Evolutionary conservation across 2,113 vertebrate species (phyloP), one percentile per base, ranked within the genome.

Genomic region (Pardalotus punctatus): DNA sequence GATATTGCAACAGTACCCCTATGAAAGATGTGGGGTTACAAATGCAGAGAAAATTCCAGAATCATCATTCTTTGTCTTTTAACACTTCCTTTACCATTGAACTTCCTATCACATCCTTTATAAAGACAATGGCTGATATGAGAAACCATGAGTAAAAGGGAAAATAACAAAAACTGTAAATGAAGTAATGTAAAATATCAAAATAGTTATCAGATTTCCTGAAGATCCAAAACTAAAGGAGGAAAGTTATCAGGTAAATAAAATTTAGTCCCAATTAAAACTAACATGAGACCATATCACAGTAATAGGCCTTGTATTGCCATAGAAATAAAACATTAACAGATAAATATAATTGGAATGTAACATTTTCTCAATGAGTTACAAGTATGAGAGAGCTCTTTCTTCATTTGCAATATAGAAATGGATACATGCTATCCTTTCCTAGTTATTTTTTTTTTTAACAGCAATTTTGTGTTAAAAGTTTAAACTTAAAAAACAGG

Each of bases 231-330:
- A 96, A 97, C 95, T 97, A 90, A 93, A 91, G 74, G 92, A 97
- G 91, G 86, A 98, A 98, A 98, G 97, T 98, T 98, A 98, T 98
- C 97, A 98, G 98, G 90, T 82, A 95, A 96, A 93, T 91, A 86
- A 92, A 96, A 95, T 88, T 95, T 91, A 95, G 40, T 97, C 79
- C 95, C 57, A 97, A 97, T 97, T 96, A 97, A 96, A 98, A 97
- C 88, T 95, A 95, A 95, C 88, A 95, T 82, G 95, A 96, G 97
- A 84, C 71, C 18, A 0, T 72, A 64, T 92, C 80, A 47, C 88
- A 95, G 50, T 61, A 97, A 89, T 40, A 86, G 77, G 72, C 48
- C 87, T 90, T 90, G 64, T 6, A 61, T 61, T 81, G 74, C 79
- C 95, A 87, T 43, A 85, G 76, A 87, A 94, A 96, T 47, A 88